Base-by-base conservation (phyloP, 2,888 invertebrate species). In the Pollenia griseotomentosa region DNA sequence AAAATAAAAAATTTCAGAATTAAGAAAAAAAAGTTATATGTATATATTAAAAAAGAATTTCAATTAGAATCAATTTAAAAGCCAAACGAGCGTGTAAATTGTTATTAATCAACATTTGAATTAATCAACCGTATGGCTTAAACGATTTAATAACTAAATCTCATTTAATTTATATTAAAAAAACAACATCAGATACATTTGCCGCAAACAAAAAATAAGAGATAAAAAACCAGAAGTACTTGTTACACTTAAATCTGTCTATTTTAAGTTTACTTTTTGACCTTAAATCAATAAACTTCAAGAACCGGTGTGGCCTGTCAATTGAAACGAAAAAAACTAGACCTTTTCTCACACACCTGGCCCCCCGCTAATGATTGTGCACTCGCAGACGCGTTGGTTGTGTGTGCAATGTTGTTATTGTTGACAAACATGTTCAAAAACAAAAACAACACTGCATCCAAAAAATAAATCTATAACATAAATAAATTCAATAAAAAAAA, bases 241-340 rank as follows among this genome's bases (percentile, higher is more conserved):
- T 75, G 80, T 83, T 83, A 65, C 51, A 65, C 44, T 77, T 40
- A 48, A 71, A 55, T 70, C 63, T 65, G 65, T 33, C 55, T 80
- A 53, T 71, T 53, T 71, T 9, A 19, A 81, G 73, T 55, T 46
- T 48, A 70, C 59, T 42, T 23, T 78, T 57, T 74, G 75, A 80
- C 75, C 83, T 80, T 65, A 79, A 83, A 83, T 74, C 74, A 79
- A 75, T 61, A 68, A 55, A 65, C 63, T 51, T 12, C 61, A 84
- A 74, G 78, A 87, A 87, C 87, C 84, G 87, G 87, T 84, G 80
- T 75, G 79, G 53, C 79, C 51, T 70, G 75, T 66, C 80, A 61
- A 61, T 3, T 61, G 61, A 14, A 70, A 46, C 59, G 46, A 33
- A 66, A 66, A 73, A 74, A 9, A 10, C 11, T 51, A 23, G 23